Conservation (phyloP, 2,113 vertebrate genomes). For the Leptosomus discolor region DNA sequence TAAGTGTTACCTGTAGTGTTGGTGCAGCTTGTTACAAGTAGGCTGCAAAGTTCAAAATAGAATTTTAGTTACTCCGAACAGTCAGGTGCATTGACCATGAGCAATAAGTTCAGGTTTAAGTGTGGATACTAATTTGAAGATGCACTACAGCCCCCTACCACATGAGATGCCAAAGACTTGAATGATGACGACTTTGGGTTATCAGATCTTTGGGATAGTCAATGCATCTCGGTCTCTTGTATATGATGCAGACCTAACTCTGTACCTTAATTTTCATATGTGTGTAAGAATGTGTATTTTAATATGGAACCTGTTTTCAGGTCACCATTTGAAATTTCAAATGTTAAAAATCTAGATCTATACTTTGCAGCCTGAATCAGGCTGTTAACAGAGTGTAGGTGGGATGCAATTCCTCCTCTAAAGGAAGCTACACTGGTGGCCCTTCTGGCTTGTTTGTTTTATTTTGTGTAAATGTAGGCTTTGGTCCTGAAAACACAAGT, state of each 20-base stretch:
- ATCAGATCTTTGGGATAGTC: not conserved
- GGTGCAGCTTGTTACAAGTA: not conserved
- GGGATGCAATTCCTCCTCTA: not conserved
- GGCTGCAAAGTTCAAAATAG: not conserved
- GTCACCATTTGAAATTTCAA: not conserved
- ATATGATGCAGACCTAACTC: not conserved
- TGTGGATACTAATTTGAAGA: not conserved
- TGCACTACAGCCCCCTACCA: not conserved
- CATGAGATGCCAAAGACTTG: not conserved
- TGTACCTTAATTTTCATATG: not conserved
- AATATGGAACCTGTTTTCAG: not conserved
- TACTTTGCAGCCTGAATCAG: not conserved
- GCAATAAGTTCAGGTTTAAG: not conserved
- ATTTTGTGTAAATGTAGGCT: not conserved
- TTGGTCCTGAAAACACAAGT: not conserved
- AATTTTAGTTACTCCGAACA: not conserved
- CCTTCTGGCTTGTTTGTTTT: slow-evolving; percentile 10
- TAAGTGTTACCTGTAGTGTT: not conserved
- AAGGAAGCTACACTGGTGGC: not conserved
- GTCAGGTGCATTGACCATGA: not conserved
- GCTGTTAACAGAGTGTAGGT: not conserved
- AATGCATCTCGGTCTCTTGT: not conserved
- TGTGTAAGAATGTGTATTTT: not conserved
- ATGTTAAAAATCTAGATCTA: not conserved
- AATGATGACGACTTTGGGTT: not conserved